Percentiles rank a stretch among this genome's conserved stretches.
These are phyloP conservation scores for Numenius phaeopus DNA, from an alignment of 2,797 vertebrate species.

Conservation along the genomic window DNA sequence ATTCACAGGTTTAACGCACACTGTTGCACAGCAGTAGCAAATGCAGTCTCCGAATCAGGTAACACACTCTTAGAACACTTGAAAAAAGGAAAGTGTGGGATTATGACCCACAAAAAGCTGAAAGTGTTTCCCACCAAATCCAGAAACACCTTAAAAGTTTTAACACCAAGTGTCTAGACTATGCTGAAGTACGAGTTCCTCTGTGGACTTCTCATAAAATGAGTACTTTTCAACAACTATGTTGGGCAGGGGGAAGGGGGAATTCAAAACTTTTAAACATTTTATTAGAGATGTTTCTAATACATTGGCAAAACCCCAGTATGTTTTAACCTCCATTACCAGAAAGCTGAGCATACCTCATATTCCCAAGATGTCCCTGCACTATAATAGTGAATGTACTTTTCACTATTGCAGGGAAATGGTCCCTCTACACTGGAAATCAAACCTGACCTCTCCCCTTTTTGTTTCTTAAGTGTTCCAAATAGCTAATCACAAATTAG, in stretches of 20 bases:
- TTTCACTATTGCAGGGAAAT: not conserved
- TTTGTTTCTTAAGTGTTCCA: not conserved
- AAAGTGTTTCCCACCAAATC: not conserved
- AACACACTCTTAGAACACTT: not conserved
- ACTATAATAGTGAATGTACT: not conserved
- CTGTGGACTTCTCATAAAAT: not conserved
- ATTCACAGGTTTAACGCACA: not conserved
- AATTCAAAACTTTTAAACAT: not conserved
- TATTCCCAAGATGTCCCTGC: not conserved
- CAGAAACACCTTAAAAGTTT: not conserved
- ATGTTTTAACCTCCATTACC: not conserved
- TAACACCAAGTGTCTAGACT: not conserved
- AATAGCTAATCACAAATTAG: not conserved
- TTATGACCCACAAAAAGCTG: not conserved
- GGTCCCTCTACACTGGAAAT: not conserved
- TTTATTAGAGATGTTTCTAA: not conserved
- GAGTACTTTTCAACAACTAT: not conserved
- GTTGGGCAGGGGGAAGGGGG: not conserved
- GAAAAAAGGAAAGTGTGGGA: not conserved
- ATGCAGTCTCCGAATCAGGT: not conserved
- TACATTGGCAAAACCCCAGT: not conserved
- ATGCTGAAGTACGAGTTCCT: not conserved
- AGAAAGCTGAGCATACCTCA: not conserved
- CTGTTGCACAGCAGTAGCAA: not conserved
- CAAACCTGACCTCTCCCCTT: not conserved